A percentile compares a stretch with the other conserved stretches of the same genome.
Evolutionary conservation across 2,888 invertebrate species (phyloP).

Genomic region (Argyresthia goedartella): DNA sequence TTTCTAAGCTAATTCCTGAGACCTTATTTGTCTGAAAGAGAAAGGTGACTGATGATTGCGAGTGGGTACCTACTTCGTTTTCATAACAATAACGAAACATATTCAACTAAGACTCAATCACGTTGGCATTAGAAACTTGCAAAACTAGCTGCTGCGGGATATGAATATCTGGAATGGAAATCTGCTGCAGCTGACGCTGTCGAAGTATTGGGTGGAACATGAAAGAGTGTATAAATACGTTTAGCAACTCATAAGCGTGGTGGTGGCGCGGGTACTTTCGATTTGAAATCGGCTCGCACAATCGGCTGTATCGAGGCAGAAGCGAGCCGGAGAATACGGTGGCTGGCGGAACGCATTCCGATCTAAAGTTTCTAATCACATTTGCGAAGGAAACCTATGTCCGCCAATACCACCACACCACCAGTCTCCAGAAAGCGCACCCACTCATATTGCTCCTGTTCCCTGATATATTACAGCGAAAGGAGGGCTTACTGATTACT

Average conservation of each 20-base stretch:
- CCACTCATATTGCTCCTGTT: too few species aligned
- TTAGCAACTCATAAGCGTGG: slow-evolving; percentile 65
- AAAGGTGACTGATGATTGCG: slow-evolving; percentile 1
- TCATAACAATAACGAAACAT: not conserved
- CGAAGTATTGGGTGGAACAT: slow-evolving; percentile 47
- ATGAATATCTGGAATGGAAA: slow-evolving; percentile 49
- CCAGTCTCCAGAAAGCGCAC: too few species aligned
- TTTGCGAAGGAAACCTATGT: not conserved
- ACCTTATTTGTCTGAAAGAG: not conserved
- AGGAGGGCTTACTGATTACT: too few species aligned
- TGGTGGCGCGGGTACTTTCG: slow-evolving; percentile 52
- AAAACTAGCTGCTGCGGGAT: slow-evolving; percentile 43
- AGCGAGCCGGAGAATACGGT: slow-evolving; percentile 38
- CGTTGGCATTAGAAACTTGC: slow-evolving; percentile 43
- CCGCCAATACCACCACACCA: not conserved
- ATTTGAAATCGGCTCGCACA: slow-evolving; percentile 69
- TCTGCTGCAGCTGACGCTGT: slow-evolving; percentile 54
- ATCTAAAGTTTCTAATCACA: slow-evolving; percentile 25
- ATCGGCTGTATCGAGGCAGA: slow-evolving; percentile 65
- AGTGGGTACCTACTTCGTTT: not conserved
- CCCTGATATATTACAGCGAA: too few species aligned
- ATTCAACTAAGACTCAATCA: slow-evolving; percentile 21
- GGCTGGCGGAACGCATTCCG: slow-evolving; percentile 42
- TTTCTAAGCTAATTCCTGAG: slow-evolving; percentile 3
- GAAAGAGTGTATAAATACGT: slow-evolving; percentile 67